A percentile compares a stretch with the other conserved stretches of the same genome.
Conservation (phyloP, 2,888 invertebrate species). For the Chirona hameri region DNA sequence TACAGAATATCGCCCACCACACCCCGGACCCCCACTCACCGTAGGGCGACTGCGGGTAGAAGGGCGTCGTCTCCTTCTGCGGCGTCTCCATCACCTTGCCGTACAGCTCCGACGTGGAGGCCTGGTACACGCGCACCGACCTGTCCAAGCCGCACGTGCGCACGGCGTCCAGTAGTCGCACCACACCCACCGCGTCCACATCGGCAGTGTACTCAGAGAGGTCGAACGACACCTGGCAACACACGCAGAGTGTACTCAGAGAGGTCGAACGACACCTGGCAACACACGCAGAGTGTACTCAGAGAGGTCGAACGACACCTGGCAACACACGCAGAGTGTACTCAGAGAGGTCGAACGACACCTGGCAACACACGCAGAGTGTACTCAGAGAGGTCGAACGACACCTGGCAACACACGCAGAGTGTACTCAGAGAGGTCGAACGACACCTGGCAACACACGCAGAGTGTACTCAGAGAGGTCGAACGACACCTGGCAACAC, state of each 20-base stretch:
- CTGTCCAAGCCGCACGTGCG: conserved; percentile 79
- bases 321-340: conserved; percentile 61
- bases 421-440: conserved; percentile 97
- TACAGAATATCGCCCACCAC: too few relatives aligned
- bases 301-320: conserved; percentile 92
- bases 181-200: conserved; percentile 91
- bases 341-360: conserved; percentile 95
- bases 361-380: conserved; percentile 57
- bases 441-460: conserved; percentile 63
- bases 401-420: conserved; percentile 55
- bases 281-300: conserved; percentile 70
- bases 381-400: conserved; percentile 97
- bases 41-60: conserved; percentile 94
- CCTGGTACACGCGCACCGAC: conserved; percentile 84
- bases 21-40: conserved; percentile 58
- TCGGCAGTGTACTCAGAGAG: conserved; percentile 98
- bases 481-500: conserved; percentile 73
- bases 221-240: conserved; percentile 78
- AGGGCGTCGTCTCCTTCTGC: conserved; percentile 90
- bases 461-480: conserved; percentile 91
- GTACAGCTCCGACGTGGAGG: conserved; percentile 91
- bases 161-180: conserved; percentile 86
- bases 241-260: conserved; percentile 69
- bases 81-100: conserved; percentile 90
- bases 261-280: conserved; percentile 84